Base-by-base conservation (phyloP, 2,113 vertebrate species). In the Ondatra zibethicus region DNA sequence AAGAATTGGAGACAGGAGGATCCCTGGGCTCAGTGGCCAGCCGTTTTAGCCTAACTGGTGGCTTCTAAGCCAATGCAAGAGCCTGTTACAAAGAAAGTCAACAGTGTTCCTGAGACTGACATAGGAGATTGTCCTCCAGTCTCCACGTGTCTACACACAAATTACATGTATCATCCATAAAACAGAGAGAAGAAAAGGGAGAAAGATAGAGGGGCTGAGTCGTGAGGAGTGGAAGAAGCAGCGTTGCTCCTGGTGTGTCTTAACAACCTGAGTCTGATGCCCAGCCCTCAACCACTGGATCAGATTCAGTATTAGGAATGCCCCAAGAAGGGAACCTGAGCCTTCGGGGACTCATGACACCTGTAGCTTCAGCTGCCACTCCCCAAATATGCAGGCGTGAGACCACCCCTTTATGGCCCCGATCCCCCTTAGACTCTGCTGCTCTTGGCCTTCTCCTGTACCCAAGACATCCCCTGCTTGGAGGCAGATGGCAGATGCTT, bases 221-320 rank as follows among this genome's bases (percentile, higher is more conserved):
- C 31, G 7, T n/a, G 5, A 4, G 76, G 27, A 47, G 19, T 45
- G 10, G 63, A 75, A 63, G 55, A 88, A 45, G 29, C 12, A 27
- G 45, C 16, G 0, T 0, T 0, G 0, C 17, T 72, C 10, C 17
- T 66, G 5, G 3, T 13, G 52, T 66, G 12, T 92, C 75, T 80
- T 50, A 3, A 50, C 12, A 63, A 2, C 39, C 17, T 21, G 8
- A 73, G 45, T 42, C 39, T 76, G 47, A 47, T 4, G 12, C 58
- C 11, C 19, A 39, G 45, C 7, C 16, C 39, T 65, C 6, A 45
- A 23, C 11, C n/a, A 10, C 68, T 36, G n/a, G 7, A 47, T 3
- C 23, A 63, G 63, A 29, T 25, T 91, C 72, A 47, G 25, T 29
- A 17, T 39, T 6, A 45, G 70, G 33, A 52, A 55, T 21, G 3